These are phyloP conservation scores for Hystrix brachyura DNA, from an alignment of 2,113 vertebrate genomes.

Conservation along the genomic window DNA sequence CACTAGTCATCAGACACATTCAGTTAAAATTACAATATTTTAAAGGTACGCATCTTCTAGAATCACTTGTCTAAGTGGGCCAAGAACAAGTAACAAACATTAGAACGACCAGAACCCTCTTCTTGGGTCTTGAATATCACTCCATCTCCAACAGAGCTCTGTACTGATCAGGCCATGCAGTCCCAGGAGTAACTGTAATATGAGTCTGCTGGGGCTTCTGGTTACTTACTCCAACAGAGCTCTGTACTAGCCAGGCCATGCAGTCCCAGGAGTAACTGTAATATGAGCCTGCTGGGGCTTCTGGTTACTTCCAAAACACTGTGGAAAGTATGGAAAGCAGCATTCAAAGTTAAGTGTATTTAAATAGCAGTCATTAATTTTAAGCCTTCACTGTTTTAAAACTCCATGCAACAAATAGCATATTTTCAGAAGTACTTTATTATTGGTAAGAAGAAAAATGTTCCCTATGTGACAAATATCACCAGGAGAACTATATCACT, in stretches of 20 bases:
- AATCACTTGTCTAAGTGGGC: too few relatives aligned
- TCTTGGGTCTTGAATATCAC: too few relatives aligned
- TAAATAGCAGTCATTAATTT: background rate
- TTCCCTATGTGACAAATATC: background rate
- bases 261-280: background rate
- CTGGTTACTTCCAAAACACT: background rate
- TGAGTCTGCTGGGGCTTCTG: background rate
- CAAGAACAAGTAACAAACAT: too few relatives aligned
- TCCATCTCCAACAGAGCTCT: too few relatives aligned
- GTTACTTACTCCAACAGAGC: too few relatives aligned
- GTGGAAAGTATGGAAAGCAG: too few relatives aligned
- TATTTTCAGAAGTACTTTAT: background rate
- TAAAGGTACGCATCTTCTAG: too few relatives aligned
- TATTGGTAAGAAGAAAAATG: background rate
- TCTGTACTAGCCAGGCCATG: background rate
- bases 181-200: background rate
- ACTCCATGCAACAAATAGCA: background rate
- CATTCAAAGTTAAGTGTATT: background rate
- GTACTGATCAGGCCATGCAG: too few relatives aligned
- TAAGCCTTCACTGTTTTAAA: rapidly evolving
- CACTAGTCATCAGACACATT: too few relatives aligned
- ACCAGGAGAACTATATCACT: background rate
- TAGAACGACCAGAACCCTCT: too few relatives aligned
- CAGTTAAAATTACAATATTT: too few relatives aligned
- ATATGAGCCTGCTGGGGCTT: background rate